phyloP scores from a whole-genome alignment of 2,113 vertebrate species.

The Neodon shergylaensis region DNA sequence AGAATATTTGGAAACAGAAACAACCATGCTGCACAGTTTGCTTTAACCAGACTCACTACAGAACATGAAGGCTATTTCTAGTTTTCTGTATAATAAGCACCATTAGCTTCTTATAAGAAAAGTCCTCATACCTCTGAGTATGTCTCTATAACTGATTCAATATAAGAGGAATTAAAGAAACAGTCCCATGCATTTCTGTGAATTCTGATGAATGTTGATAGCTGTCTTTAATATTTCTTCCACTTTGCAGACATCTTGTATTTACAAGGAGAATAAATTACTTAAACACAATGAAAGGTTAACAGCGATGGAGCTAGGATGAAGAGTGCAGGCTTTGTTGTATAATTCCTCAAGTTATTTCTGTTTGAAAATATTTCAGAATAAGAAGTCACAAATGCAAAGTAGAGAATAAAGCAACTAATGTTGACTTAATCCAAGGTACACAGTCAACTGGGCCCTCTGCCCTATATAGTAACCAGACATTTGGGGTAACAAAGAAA shows the following conservation, averaged over 20 bases:
- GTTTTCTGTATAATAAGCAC: neutral
- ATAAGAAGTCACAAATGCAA: neutral
- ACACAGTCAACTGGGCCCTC: neutral
- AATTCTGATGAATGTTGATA: neutral
- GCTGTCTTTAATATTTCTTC: constrained; percentile 6
- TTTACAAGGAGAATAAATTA: neutral
- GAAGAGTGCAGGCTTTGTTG: neutral
- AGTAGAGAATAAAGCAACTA: neutral
- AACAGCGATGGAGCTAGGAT: neutral
- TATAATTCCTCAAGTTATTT: neutral
- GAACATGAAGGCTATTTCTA: neutral
- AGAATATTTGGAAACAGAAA: neutral
- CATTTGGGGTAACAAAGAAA: neutral
- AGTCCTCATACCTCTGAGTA: neutral
- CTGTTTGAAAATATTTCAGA: neutral
- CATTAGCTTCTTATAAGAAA: neutral
- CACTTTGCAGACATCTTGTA: neutral
- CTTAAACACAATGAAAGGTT: neutral
- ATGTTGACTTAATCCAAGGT: neutral
- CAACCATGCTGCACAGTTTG: neutral
- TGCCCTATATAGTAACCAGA: neutral
- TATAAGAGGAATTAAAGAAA: neutral
- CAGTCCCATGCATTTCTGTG: neutral
- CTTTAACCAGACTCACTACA: neutral
- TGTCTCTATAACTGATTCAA: neutral